Percentiles rank a stretch among this genome's conserved stretches.
These are phyloP conservation scores for Oreochromis grahami DNA, from an alignment of 2,797 vertebrate genomes.

Conservation along the genomic window DNA sequence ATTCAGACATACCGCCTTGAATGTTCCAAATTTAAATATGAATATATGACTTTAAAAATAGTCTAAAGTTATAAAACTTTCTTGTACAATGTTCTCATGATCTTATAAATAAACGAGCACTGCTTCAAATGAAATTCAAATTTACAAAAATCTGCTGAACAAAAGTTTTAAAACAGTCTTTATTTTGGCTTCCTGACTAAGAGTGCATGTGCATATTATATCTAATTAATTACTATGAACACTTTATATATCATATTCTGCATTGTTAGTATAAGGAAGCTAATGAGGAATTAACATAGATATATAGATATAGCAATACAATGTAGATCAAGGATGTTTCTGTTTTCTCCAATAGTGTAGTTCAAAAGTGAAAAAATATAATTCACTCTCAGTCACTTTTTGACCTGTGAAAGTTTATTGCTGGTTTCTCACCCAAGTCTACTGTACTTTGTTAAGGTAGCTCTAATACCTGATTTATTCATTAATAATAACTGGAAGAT, in stretches of 20 bases:
- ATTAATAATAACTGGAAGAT: neutral
- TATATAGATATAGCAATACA: neutral
- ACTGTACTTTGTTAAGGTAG: neutral
- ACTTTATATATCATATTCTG: neutral
- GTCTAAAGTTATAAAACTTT: slow-evolving; percentile 21
- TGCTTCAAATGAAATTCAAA: neutral
- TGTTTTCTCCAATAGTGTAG: neutral
- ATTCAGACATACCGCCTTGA: slow-evolving; percentile 39
- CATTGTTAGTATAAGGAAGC: neutral
- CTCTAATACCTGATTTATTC: neutral
- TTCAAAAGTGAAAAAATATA: neutral
- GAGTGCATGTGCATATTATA: slow-evolving; percentile 9
- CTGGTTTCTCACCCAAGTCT: neutral
- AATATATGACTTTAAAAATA: slow-evolving; percentile 51
- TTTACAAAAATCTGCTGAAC: slow-evolving; percentile 21
- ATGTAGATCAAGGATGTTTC: neutral
- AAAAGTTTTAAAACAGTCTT: slow-evolving; percentile 3
- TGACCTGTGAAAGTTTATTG: neutral
- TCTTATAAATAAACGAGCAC: slow-evolving; percentile 43
- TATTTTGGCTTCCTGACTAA: slow-evolving; percentile 17
- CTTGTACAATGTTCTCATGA: slow-evolving; percentile 1
- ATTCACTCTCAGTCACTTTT: neutral
- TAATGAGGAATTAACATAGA: neutral
- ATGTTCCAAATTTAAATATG: slow-evolving; percentile 39
- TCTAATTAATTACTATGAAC: slow-evolving; percentile 5